Evolutionary conservation across 1,140 invertebrate genomes (phyloP), one percentile per base, ranked within the genome.

Genomic region (Cataglyphis hispanica): DNA sequence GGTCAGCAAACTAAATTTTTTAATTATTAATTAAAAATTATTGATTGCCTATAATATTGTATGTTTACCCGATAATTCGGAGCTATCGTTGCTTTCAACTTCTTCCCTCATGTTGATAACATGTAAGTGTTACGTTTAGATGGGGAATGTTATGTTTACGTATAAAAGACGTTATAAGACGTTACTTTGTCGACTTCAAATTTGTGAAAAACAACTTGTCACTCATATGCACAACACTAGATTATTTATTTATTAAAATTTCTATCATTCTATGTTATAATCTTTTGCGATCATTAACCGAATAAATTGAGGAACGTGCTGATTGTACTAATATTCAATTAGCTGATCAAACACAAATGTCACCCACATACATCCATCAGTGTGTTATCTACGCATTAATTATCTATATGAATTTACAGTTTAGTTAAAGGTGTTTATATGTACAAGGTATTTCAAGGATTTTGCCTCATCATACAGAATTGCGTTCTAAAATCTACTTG

Each of bases 21-120:
- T 2, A 11, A 25, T 7, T 53, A 13, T 5, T 63, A 77, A 25
- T 60, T 16, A 1, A 19, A 7, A 5, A 40, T 19, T 19, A 61
- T 37, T 40, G 11, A 4, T 13, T 22, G 1, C 3, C 34, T 10
- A 19, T 27, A 66, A 81, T 72, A 25, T 31, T 77, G 4, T 19
- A 75, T 25, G 13, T 27, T 46, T 81, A 85, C 84, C 84, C 81
- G 84, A 11, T 27, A 81, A 60, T 22, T 85, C 76, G 7, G 76
- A 70, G 19, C n/a, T 37, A 11, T n/a, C 25, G 22, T 25, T 46
- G 1, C n/a, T 25, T 19, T 85, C 84, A 8, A 43, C 2, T 70
- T 81, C 77, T 25, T 85, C 84, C 27, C 50, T 81, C 84, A 85
- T 85, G 22, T 72, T 83, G 53, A 83, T 40, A 72, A 60, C 46